Conservation (phyloP, 2,797 vertebrate species). For the Dermochelys coriacea region DNA sequence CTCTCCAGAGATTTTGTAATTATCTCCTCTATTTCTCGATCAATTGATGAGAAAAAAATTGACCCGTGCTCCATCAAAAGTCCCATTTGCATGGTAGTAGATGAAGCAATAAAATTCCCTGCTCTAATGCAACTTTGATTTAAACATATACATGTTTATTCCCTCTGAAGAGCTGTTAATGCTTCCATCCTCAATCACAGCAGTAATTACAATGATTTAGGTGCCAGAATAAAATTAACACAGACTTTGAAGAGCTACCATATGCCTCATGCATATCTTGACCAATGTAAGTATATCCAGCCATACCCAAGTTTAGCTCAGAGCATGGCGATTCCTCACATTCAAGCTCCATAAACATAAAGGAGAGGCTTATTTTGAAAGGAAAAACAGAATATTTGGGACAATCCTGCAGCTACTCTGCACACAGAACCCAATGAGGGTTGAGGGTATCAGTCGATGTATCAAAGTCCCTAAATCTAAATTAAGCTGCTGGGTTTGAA, state of each 20-base stretch:
- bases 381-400: background rate
- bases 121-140: background rate
- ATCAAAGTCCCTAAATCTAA: background rate
- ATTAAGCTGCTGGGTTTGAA: background rate
- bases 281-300: background rate
- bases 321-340: background rate
- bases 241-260: background rate
- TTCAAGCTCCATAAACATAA: background rate
- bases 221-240: background rate
- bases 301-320: background rate
- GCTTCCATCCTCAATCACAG: background rate
- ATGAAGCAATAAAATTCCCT: background rate
- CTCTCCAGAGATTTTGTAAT: constrained; percentile 10
- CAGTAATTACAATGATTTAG: background rate
- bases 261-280: background rate
- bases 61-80: constrained; percentile 5
- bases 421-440: background rate
- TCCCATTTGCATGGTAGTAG: background rate
- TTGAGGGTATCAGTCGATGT: rapidly evolving
- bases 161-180: background rate
- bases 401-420: background rate
- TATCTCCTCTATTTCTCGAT: constrained; percentile 12
- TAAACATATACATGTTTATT: background rate
- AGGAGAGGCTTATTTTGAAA: background rate
- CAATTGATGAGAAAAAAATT: background rate